A percentile compares a stretch with the other conserved stretches of the same genome.
Evolutionary conservation across 2,888 invertebrate genomes (phyloP).

Genomic region (Chironomus tentans): DNA sequence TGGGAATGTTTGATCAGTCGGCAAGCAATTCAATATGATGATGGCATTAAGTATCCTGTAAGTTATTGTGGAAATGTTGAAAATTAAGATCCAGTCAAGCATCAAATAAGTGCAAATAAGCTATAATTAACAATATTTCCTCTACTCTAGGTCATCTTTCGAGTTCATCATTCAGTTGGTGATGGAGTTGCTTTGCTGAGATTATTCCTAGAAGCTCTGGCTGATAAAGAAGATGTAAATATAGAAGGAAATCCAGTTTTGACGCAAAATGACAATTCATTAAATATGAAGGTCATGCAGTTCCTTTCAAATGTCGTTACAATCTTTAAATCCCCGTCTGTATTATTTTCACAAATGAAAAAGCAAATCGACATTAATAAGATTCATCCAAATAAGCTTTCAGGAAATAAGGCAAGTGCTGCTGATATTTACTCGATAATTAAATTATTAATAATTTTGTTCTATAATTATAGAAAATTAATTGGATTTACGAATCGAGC

Average conservation of each 20-base stretch:
- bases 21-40: conserved; percentile 30
- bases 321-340: not conserved
- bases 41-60: conserved; percentile 31
- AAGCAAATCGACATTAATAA: conserved; percentile 39
- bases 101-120: too few species aligned
- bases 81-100: too few species aligned
- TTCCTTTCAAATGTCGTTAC: not conserved
- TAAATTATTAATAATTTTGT: not conserved
- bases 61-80: not conserved
- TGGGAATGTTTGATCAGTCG: conserved; percentile 47
- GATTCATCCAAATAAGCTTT: conserved; percentile 43
- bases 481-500: conserved; percentile 36
- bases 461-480: conserved; percentile 32
- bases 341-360: not conserved
- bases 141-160: conserved; percentile 42
- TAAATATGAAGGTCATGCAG: not conserved
- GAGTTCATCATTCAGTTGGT: conserved; percentile 48
- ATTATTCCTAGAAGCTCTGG: conserved; percentile 43
- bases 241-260: not conserved
- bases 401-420: conserved; percentile 39
- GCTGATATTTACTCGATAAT: not conserved
- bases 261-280: not conserved
- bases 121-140: not conserved
- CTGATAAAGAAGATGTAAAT: conserved; percentile 36
- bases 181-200: conserved; percentile 47